These are phyloP conservation scores for Saccopteryx bilineata DNA, from an alignment of 2,113 vertebrate species.

Conservation along the genomic window DNA sequence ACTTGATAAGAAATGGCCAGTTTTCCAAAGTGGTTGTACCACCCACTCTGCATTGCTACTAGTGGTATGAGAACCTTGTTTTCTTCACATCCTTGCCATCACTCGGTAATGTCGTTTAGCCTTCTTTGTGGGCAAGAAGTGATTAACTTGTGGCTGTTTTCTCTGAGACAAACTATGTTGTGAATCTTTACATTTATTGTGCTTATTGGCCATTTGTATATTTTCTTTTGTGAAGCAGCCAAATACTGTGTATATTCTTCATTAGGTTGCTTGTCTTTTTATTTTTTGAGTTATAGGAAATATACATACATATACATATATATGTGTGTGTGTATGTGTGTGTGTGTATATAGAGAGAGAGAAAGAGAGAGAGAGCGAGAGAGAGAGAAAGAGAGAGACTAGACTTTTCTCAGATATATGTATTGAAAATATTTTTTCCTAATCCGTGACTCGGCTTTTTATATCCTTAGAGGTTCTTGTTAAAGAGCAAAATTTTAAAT, in stretches of 20 bases:
- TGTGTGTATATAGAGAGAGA: not conserved
- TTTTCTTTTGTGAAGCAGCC: not conserved
- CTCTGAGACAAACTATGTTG: not conserved
- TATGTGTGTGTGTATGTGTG: too few relatives aligned
- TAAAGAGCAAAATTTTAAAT: slow-evolving; percentile 42
- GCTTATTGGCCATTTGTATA: not conserved
- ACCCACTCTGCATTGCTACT: not conserved
- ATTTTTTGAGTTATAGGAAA: not conserved
- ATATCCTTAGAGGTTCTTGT: not conserved
- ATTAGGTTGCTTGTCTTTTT: slow-evolving; percentile 1
- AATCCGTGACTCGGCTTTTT: not conserved
- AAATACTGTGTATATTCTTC: not conserved
- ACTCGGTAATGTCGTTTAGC: not conserved
- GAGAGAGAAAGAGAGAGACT: not conserved
- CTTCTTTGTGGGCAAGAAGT: not conserved
- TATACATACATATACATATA: too few relatives aligned
- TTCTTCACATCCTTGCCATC: not conserved
- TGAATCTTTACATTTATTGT: not conserved
- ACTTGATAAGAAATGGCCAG: not conserved
- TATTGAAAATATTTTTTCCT: not conserved
- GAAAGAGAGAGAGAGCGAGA: not conserved
- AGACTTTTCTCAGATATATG: not conserved
- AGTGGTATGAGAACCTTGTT: not conserved
- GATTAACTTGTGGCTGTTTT: not conserved
- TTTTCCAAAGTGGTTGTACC: not conserved